phyloP scores from a whole-genome alignment of 2,113 vertebrate genomes.

The Ia io region DNA sequence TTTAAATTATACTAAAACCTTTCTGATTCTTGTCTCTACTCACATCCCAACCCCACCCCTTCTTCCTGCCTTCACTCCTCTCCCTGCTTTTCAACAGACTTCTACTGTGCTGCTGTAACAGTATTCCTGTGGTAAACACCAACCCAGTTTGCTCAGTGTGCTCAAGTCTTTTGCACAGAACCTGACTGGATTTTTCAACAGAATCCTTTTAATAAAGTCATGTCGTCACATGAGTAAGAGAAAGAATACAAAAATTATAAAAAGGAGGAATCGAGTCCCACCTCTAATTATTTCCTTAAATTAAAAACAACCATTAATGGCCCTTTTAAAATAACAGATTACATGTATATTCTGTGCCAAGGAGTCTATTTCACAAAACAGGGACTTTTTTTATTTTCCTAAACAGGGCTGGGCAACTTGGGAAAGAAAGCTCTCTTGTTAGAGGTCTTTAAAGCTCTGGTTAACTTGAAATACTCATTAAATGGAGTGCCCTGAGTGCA shows the following conservation, averaged over 20 bases:
- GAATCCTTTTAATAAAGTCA: background rate
- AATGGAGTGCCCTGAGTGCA: background rate
- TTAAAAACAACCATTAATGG: background rate
- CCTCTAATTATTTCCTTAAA: background rate
- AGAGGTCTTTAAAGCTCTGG: background rate
- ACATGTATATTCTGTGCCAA: background rate
- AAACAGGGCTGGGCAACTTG: background rate
- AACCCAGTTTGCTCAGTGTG: rapidly evolving
- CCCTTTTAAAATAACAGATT: background rate
- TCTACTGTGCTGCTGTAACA: background rate
- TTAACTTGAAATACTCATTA: background rate
- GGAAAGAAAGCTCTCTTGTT: background rate
- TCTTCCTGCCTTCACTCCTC: background rate
- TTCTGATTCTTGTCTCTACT: background rate
- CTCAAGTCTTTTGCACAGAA: background rate
- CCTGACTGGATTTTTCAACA: background rate
- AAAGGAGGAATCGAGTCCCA: background rate
- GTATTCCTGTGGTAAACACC: background rate
- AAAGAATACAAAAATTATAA: background rate
- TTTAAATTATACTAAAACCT: background rate
- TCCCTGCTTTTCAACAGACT: background rate
- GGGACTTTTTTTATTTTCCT: background rate
- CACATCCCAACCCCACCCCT: background rate
- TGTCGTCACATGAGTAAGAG: background rate
- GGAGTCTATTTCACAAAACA: background rate